Base-by-base conservation (phyloP, 2,797 vertebrate species). In the Catharus ustulatus region DNA sequence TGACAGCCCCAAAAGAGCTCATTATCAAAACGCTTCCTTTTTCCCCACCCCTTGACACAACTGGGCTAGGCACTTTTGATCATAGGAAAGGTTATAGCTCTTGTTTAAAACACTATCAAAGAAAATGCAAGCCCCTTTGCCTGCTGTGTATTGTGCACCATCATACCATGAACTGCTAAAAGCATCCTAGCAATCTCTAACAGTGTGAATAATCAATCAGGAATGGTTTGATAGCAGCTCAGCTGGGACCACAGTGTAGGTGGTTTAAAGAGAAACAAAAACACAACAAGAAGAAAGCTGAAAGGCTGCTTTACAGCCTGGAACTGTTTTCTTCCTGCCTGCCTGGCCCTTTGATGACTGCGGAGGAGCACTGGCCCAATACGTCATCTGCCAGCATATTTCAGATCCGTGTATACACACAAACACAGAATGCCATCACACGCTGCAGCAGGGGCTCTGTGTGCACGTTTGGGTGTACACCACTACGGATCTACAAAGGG, bases 1-100 rank as follows among this genome's bases (percentile, higher is more conserved):
- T 96, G 94, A 96, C 92, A 93, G 78, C 64, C 68, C 42, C 7
- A 0, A 84, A 95, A 94, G 62, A 85, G 55, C 72, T 92, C 85
- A 68, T 94, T 93, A 95, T 90, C 91, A 83, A 91, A 94, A 96
- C 27, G 62, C 81, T 96, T 95, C 95, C 93, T 82, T 90, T 93
- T 62, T 27, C 87, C 36, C 79, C 87, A 90, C 69, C 79, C 91
- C 79, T 82, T 72, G 49, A 92, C 76, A 89, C 51, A 87, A 75
- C 89, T 36, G 29, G 52, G 52, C 72, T 57, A 68, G 62, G 84
- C 73, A 89, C 63, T 90, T 95, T 62, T 91, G 80, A 87, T 92
- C 77, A 90, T n/a, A 61, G 73, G 82, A 91, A 93, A 95, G 89
- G 76, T 69, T 89, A 76, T 48, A 88, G 48, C 32, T 81, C 79